Evolutionary conservation across 2,113 vertebrate species (phyloP).

Genomic region (Gracilinanus agilis): DNA sequence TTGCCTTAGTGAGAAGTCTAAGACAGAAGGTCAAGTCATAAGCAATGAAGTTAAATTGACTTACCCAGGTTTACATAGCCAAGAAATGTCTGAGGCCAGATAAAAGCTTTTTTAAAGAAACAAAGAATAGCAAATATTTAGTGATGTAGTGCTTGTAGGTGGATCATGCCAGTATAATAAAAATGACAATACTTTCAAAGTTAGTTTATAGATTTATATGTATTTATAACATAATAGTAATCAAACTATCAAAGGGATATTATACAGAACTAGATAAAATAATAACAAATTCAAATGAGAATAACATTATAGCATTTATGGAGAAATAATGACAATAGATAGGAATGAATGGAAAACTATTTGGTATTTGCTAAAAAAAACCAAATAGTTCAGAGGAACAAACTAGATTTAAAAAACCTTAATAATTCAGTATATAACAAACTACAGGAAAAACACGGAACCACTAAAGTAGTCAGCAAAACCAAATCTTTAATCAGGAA

Average conservation of each 20-base stretch:
- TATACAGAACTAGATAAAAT: neutral
- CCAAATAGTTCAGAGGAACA: neutral
- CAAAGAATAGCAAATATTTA: neutral
- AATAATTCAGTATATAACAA: neutral
- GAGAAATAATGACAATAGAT: neutral
- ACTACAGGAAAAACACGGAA: neutral
- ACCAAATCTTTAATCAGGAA: too few species aligned
- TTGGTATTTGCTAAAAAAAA: neutral
- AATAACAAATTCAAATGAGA: neutral
- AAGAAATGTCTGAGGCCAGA: too few species aligned
- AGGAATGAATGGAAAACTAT: neutral
- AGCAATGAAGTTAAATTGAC: too few species aligned
- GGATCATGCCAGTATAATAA: neutral
- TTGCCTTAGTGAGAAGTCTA: too few species aligned
- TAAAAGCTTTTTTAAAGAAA: neutral
- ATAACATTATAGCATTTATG: neutral
- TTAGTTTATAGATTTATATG: neutral
- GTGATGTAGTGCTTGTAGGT: neutral
- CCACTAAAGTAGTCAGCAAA: too few species aligned
- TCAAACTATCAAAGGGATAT: neutral
- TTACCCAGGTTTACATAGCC: too few species aligned
- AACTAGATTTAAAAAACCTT: neutral
- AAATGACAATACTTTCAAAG: neutral
- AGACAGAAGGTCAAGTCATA: too few species aligned
- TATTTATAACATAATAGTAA: neutral